phyloP scores from a whole-genome alignment of 2,888 invertebrate species.

The Nemotelus nigrinus region DNA sequence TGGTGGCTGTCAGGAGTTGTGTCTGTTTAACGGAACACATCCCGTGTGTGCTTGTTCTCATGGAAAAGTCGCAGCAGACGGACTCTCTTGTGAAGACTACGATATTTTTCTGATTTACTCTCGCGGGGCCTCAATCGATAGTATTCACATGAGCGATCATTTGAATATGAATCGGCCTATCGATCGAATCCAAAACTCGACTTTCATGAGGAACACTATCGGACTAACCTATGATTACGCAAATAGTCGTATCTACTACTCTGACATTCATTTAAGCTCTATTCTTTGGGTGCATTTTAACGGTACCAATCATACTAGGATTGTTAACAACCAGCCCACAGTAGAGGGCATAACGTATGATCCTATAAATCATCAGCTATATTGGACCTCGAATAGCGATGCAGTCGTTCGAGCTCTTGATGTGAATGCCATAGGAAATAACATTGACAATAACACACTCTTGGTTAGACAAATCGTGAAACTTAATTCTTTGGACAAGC shows the following conservation, averaged over 20 bases:
- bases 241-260: constrained; percentile 79
- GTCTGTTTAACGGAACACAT: constrained; percentile 75
- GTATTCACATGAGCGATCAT: constrained; percentile 78
- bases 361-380: constrained; percentile 73
- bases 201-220: constrained; percentile 85
- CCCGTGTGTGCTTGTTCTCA: constrained; percentile 85
- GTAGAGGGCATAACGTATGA: constrained; percentile 90
- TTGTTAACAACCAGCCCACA: constrained; percentile 80
- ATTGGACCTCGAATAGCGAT: constrained; percentile 87
- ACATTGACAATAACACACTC: constrained; percentile 64
- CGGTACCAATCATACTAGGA: constrained; percentile 75
- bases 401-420: constrained; percentile 70
- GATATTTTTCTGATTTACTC: constrained; percentile 87
- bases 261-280: constrained; percentile 87
- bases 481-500: constrained; percentile 77
- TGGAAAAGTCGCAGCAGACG: constrained; percentile 76
- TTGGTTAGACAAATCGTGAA: constrained; percentile 69
- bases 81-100: constrained; percentile 76
- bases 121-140: constrained; percentile 81
- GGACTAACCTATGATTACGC: constrained; percentile 83
- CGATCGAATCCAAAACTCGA: constrained; percentile 75
- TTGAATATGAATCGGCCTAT: constrained; percentile 81
- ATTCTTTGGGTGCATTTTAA: constrained; percentile 86
- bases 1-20: constrained; percentile 82
- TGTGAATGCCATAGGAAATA: constrained; percentile 54